A percentile compares a stretch with the other conserved stretches of the same genome.
Conservation (phyloP, 2,113 vertebrate genomes). For the Pungitius pungitius region DNA sequence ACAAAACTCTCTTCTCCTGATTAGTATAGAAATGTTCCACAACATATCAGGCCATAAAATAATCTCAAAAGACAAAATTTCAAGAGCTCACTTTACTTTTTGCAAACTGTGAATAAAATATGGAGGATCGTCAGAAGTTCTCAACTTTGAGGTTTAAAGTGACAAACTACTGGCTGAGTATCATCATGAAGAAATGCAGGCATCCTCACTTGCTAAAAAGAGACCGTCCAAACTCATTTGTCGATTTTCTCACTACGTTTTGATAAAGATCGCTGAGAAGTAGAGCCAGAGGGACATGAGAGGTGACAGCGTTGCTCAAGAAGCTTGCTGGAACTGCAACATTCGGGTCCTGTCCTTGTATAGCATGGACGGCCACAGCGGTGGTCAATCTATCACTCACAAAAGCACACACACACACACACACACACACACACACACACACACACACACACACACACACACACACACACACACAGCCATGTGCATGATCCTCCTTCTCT, state of each 20-base stretch:
- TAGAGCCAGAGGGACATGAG: conserved; percentile 1
- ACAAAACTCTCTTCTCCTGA: too few species aligned
- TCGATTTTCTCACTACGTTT: too few species aligned
- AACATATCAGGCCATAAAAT: too few species aligned
- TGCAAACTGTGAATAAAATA: neutral
- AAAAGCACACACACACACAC: neutral
- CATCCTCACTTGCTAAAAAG: neutral
- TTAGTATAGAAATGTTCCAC: too few species aligned
- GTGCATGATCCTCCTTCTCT: neutral
- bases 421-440: too few species aligned
- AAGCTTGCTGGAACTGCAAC: conserved; percentile 42
- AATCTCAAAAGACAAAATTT: too few species aligned
- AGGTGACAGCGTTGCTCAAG: neutral
- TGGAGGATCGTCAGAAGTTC: neutral
- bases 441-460: too few species aligned
- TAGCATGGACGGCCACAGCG: neutral
- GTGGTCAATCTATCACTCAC: neutral
- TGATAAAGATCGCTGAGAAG: neutral
- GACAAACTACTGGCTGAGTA: neutral
- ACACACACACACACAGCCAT: too few species aligned
- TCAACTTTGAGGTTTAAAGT: neutral
- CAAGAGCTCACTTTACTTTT: neutral
- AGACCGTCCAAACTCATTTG: neutral
- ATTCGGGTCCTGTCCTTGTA: conserved; percentile 22
- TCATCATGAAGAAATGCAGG: neutral